Conservation (phyloP, 2,888 invertebrate species). For the Megamerina dolium region DNA sequence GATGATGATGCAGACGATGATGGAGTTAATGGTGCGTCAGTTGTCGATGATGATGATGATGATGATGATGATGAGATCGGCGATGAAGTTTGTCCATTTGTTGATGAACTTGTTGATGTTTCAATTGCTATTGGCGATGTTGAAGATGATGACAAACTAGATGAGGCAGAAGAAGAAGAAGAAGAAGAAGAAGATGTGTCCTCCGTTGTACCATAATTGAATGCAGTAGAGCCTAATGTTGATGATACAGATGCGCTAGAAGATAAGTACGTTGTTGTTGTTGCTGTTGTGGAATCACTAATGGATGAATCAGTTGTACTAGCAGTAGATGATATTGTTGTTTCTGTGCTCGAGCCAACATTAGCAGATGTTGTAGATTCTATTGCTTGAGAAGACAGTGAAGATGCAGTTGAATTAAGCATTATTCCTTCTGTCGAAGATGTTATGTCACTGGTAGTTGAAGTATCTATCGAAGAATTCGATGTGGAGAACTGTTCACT, state of each 20-base stretch:
- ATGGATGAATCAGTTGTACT: conserved; percentile 1
- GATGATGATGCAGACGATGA: conserved; percentile 24
- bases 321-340: not conserved
- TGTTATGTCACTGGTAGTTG: too few species aligned
- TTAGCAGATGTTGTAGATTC: not conserved
- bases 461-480: not conserved
- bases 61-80: not conserved
- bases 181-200: not conserved
- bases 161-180: conserved; percentile 2
- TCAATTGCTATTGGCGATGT: not conserved
- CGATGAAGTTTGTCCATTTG: conserved; percentile 7
- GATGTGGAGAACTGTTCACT: not conserved
- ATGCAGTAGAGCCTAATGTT: not conserved
- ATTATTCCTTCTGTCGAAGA: not conserved
- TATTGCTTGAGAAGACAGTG: not conserved
- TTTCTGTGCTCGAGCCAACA: not conserved
- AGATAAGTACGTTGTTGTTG: not conserved
- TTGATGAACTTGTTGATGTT: conserved; percentile 19
- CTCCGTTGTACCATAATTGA: not conserved
- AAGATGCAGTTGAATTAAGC: not conserved
- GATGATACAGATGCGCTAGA: not conserved
- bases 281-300: not conserved
- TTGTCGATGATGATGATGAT: not conserved
- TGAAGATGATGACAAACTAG: conserved; percentile 1
- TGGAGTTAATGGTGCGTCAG: conserved; percentile 23